Conservation (phyloP, 2,113 vertebrate genomes). For the Dicentrarchus labrax region DNA sequence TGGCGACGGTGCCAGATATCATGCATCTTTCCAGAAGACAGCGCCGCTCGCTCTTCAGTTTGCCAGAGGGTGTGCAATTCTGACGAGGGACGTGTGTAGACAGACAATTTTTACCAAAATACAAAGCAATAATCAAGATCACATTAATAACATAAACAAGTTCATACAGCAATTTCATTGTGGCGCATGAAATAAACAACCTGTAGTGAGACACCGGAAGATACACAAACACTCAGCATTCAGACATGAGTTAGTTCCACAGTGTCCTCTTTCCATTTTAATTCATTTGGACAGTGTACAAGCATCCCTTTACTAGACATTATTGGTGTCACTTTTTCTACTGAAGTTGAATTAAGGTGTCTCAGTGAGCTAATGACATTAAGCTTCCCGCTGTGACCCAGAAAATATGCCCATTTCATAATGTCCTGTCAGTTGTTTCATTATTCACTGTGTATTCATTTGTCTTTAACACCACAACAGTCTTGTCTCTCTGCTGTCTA, state of each 20-base stretch:
- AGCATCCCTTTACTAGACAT: background rate
- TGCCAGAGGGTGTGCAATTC: slow-evolving; percentile 99
- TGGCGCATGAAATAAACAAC: slow-evolving; percentile 6
- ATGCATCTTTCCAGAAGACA: slow-evolving; percentile 95
- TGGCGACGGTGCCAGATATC: slow-evolving; percentile 99
- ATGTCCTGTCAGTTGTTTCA: background rate
- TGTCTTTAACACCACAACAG: background rate
- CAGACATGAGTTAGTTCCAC: background rate
- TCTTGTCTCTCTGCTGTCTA: background rate
- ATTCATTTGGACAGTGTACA: background rate
- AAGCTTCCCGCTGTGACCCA: background rate
- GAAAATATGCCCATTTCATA: background rate
- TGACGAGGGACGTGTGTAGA: slow-evolving; percentile 64
- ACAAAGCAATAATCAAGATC: slow-evolving; percentile 14
- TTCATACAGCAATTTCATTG: slow-evolving; percentile 6
- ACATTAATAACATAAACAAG: slow-evolving; percentile 5
- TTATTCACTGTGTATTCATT: background rate
- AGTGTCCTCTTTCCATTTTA: background rate
- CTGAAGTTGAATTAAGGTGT: background rate
- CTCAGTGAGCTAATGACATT: background rate
- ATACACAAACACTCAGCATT: background rate
- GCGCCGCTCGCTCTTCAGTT: slow-evolving; percentile 94
- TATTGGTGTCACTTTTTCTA: background rate
- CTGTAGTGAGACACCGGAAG: background rate
- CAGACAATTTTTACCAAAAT: slow-evolving; percentile 17